Base-by-base conservation (phyloP, 2,888 invertebrate species). In the Sinelater perroti region DNA sequence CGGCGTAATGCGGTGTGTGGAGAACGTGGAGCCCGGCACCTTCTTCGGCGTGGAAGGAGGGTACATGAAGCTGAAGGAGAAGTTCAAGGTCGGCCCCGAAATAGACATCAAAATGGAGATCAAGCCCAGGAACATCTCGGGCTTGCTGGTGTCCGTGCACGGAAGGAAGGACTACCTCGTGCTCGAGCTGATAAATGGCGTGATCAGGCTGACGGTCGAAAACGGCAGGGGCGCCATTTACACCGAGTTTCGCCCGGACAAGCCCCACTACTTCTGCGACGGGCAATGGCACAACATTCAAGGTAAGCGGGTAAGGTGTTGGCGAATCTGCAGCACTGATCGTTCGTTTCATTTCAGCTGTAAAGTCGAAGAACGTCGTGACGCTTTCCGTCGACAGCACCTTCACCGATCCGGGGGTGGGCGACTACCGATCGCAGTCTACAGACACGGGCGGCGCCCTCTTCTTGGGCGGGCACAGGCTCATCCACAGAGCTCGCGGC, bases 201-300 rank as follows among this genome's bases (percentile, higher is more conserved):
- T 88, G 53, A 85, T 98, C 14, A 86, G 87, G 57, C 89, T 95
- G 67, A 87, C 88, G 0, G 93, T 91, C 1, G 92, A 93, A 65
- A 91, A 92, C 68, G 91, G 91, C 0, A 89, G 86, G 69, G 95
- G 94, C 5, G 86, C 88, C 1, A 88, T 93, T 67, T 85, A 86
- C 1, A 88, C 93, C 1, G 85, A 83, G 14, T 93, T 87, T 75
- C 83, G 83, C 46, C 85, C 86, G 21, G 81, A 84, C 36, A 83
- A 85, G 44, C 83, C 85, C 57, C 86, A 88, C 67, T 81, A 83
- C 56, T 84, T 97, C 60, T 99, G 98, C 74, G 95, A 99, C 77
- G 97, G 98, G 40, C 83, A 91, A 51, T 99, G 97, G 97, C 97
- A 98, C 73, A 88, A 84, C 54, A 91, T 96, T 69, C 84, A 86